Percentiles rank a stretch among this genome's conserved stretches.
phyloP scores from a whole-genome alignment of 2,113 vertebrate species.

The Nerophis ophidion region DNA sequence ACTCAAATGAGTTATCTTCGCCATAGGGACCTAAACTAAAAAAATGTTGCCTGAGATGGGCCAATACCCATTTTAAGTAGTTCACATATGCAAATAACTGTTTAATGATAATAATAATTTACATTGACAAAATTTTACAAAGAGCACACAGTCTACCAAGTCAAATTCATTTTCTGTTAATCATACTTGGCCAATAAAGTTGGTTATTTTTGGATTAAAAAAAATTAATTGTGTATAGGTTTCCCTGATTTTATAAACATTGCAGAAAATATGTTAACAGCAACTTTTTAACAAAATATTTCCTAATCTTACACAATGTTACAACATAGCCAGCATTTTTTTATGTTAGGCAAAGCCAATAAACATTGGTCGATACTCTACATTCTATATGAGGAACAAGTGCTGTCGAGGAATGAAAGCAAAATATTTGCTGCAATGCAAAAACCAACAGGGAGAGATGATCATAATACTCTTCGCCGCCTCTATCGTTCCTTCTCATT shows the following conservation, averaged over 20 bases:
- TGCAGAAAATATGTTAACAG: conserved; percentile 14
- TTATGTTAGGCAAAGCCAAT: conserved; percentile 24
- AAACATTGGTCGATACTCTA: conserved; percentile 24
- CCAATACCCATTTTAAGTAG: too few relatives aligned
- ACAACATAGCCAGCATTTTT: conserved; percentile 6
- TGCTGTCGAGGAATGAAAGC: conserved; percentile 22
- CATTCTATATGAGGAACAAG: conserved; percentile 31
- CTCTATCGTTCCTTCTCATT: background rate
- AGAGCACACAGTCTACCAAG: too few relatives aligned
- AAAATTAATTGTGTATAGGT: too few relatives aligned
- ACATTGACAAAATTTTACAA: too few relatives aligned
- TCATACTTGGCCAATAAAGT: too few relatives aligned
- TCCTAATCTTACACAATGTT: conserved; percentile 25
- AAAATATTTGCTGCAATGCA: conserved; percentile 19
- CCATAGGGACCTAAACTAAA: too few relatives aligned
- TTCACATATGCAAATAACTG: too few relatives aligned
- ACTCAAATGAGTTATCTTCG: too few relatives aligned
- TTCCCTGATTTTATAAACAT: conserved; percentile 27
- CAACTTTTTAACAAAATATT: conserved; percentile 14
- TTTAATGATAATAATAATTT: too few relatives aligned
- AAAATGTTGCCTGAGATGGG: too few relatives aligned
- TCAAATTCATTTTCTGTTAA: too few relatives aligned
- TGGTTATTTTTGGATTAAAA: too few relatives aligned
- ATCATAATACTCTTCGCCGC: conserved; percentile 17
- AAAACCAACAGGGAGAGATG: conserved; percentile 31